phyloP scores from a whole-genome alignment of 2,113 vertebrate genomes.

The Odocoileus virginianus region DNA sequence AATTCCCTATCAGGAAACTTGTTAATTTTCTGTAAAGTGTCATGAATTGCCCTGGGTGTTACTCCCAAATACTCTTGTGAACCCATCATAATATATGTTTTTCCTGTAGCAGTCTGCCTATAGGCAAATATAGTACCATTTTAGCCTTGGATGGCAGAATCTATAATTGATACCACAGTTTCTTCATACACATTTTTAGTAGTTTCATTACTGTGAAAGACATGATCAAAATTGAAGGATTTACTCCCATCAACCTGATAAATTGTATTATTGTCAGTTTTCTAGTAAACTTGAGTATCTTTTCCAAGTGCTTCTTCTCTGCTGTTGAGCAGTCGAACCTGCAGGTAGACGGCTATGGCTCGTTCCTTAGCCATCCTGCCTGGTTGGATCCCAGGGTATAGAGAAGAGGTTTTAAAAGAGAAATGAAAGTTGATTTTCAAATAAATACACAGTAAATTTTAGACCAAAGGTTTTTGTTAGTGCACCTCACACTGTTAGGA shows the following conservation, averaged over 20 bases:
- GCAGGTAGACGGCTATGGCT: not conserved
- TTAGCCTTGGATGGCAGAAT: slow-evolving; percentile 91
- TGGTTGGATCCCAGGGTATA: not conserved
- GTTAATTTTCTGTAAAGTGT: slow-evolving; percentile 92
- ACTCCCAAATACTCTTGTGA: slow-evolving; percentile 83
- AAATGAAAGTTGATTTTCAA: slow-evolving; percentile 5
- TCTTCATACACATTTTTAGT: slow-evolving; percentile 89
- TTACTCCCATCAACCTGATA: slow-evolving; percentile 87
- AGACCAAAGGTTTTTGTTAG: not conserved
- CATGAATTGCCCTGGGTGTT: slow-evolving; percentile 91
- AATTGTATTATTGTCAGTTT: slow-evolving; percentile 84
- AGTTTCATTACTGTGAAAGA: slow-evolving; percentile 88
- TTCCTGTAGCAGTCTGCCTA: slow-evolving; percentile 95
- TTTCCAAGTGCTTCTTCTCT: slow-evolving; percentile 80
- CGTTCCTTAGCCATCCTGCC: not conserved
- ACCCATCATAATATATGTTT: slow-evolving; percentile 97
- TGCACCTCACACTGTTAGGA: not conserved
- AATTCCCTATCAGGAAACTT: slow-evolving; percentile 95
- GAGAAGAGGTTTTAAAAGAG: not conserved
- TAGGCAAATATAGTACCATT: slow-evolving; percentile 98
- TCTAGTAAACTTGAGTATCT: slow-evolving; percentile 83
- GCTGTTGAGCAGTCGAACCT: not conserved
- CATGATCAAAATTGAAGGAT: slow-evolving; percentile 90
- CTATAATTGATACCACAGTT: slow-evolving; percentile 92
- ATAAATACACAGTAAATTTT: not conserved